Evolutionary conservation across 2,888 invertebrate genomes (phyloP).

Genomic region (Drosophila percnosoma): DNA sequence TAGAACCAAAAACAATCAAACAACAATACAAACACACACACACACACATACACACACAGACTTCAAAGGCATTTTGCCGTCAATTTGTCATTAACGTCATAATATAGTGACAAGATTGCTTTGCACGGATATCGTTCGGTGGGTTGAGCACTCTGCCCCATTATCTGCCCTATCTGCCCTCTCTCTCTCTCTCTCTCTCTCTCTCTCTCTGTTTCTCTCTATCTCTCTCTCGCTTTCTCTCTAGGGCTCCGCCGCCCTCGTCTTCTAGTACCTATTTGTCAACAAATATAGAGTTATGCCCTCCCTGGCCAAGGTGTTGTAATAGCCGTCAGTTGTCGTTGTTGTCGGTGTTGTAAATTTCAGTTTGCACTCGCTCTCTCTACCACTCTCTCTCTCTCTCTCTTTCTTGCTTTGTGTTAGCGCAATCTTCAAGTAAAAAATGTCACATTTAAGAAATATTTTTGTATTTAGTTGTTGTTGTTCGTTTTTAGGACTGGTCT

Average conservation of each 20-base stretch:
- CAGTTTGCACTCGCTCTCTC: conserved; percentile 20
- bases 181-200: not conserved
- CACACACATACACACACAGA: conserved; percentile 58
- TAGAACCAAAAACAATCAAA: conserved; percentile 83
- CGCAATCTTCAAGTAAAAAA: conserved; percentile 57
- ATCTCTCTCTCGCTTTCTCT: not conserved
- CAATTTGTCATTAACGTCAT: conserved; percentile 84
- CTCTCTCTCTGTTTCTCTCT: not conserved
- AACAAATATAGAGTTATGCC: conserved; percentile 72
- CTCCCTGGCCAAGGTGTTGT: conserved; percentile 70
- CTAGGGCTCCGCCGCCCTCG: not conserved
- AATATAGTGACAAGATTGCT: conserved; percentile 83
- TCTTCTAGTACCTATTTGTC: conserved; percentile 60
- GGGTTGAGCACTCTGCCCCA: conserved; percentile 10
- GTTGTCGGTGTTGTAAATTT: conserved; percentile 71
- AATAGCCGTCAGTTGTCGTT: conserved; percentile 54
- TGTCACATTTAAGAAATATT: conserved; percentile 69
- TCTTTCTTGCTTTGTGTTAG: not conserved
- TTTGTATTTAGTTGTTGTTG: conserved; percentile 12
- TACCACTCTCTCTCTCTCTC: not conserved
- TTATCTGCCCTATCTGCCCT: not conserved
- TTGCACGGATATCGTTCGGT: conserved; percentile 72
- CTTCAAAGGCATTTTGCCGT: conserved; percentile 83
- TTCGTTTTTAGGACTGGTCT: conserved; percentile 34
- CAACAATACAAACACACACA: conserved; percentile 64